Evolutionary conservation across 2,797 vertebrate genomes (phyloP), one percentile per base, ranked within the genome.

Genomic region (Phoebastria nigripes): DNA sequence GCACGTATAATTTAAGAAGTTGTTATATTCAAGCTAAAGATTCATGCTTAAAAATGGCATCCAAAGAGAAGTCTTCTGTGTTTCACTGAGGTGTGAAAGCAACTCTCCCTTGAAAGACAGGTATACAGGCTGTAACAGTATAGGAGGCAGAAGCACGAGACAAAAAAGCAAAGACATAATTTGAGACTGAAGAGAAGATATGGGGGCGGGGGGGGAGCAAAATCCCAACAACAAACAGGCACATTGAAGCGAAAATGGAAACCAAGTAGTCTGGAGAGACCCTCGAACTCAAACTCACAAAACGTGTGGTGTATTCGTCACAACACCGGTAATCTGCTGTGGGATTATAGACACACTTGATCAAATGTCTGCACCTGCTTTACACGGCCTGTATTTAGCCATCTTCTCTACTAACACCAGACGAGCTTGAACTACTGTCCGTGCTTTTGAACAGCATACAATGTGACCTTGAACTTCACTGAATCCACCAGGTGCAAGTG

Each of bases 121-220:
- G 7, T 70, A 15, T 76, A 46, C 82, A 51, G 18, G 10, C 19
- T 80, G 21, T 25, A 65, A 56, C 7, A 25, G 15, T 2, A 0
- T 15, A n/a, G 29, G 18, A 67, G 15, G 6, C 7, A 54, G 72
- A 93, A 87, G 13, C 15, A 20, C 0, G 4, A 42, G 31, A 12
- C 83, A 37, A 37, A 46, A 62, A 39, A 33, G 4, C 3, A n/a
- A 82, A 51, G 19, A 29, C 2, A 35, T 39, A 11, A 42, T 71
- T 61, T 89, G 33, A 71, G 16, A 47, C 28, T 63, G n/a, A 79
- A 88, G 31, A 62, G 39, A 31, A 51, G 15, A 72, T 15, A 6
- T 1, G 6, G 5, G 3, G 2, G 6, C 10, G 6, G 11, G 51
- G 51, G 8, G 12, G 15, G 5, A 6, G 11, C 0, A 0, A 82